Conservation (phyloP, 2,888 invertebrate species). For the Meganola albula region DNA sequence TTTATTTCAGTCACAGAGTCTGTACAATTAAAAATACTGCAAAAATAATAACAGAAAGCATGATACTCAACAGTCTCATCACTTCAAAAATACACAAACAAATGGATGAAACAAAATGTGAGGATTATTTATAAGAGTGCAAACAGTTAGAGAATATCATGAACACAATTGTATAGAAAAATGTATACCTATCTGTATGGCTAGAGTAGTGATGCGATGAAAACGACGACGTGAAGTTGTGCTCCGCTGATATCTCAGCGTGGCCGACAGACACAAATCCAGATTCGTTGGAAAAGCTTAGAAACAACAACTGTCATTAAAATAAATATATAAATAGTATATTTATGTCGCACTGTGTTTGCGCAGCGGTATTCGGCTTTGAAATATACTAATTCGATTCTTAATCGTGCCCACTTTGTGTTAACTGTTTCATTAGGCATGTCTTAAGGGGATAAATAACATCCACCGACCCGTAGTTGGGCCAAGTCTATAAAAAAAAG, state of each 20-base stretch:
- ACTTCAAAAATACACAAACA: constrained; percentile 16
- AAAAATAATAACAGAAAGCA: constrained; percentile 68
- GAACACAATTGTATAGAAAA: constrained; percentile 8
- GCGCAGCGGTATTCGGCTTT: too few relatives aligned
- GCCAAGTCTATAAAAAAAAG: too few relatives aligned
- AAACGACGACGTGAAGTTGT: constrained; percentile 65
- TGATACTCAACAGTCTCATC: constrained; percentile 36
- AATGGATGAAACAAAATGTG: constrained; percentile 17
- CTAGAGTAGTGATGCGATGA: constrained; percentile 68
- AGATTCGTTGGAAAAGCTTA: constrained; percentile 73
- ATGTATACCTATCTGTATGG: constrained; percentile 62
- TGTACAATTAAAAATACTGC: constrained; percentile 76
- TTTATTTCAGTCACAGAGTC: constrained; percentile 70
- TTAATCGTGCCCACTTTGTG: too few relatives aligned
- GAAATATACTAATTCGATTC: too few relatives aligned
- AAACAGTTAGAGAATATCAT: constrained; percentile 8
- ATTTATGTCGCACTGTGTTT: too few relatives aligned
- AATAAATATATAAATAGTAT: too few relatives aligned
- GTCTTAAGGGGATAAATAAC: too few relatives aligned
- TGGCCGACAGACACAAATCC: constrained; percentile 74
- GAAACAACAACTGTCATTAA: too few relatives aligned
- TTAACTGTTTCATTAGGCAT: too few relatives aligned
- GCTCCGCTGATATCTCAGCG: constrained; percentile 64
- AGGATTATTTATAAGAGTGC: constrained; percentile 21
- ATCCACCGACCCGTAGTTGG: too few relatives aligned